These are phyloP conservation scores for Tigriopus japonicus DNA, from an alignment of 1,140 invertebrate species.

Conservation along the genomic window DNA sequence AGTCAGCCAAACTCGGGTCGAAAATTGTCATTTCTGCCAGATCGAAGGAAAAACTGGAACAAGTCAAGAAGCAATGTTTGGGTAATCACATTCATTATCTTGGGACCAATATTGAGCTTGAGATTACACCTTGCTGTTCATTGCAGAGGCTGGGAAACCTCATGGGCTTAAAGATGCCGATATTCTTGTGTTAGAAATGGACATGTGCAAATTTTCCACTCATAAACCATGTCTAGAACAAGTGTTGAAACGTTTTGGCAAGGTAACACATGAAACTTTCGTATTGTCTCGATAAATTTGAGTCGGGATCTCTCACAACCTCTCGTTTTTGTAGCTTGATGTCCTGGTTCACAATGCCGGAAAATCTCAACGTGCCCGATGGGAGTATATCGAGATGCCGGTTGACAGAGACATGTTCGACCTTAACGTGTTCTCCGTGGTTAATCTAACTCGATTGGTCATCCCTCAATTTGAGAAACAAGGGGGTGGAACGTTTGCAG, in stretches of 20 bases:
- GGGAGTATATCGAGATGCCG: conserved; percentile 48
- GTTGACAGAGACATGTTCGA: conserved; percentile 62
- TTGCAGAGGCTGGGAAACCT: conserved; percentile 24
- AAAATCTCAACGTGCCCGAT: conserved; percentile 51
- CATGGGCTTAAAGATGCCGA: conserved; percentile 35
- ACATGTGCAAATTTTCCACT: conserved; percentile 38
- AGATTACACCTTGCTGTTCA: not conserved
- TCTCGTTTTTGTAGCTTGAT: conserved; percentile 36
- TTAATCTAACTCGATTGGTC: conserved; percentile 47
- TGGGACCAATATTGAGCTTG: not conserved
- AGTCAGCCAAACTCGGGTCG: conserved; percentile 44
- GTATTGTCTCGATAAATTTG: conserved; percentile 7
- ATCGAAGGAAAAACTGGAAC: conserved; percentile 43
- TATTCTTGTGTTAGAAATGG: conserved; percentile 47
- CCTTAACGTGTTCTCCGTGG: conserved; percentile 53
- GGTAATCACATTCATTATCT: conserved; percentile 23
- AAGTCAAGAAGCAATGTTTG: conserved; percentile 48
- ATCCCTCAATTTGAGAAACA: conserved; percentile 41
- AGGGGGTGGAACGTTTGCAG: conserved; percentile 43
- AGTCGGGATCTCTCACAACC: not conserved
- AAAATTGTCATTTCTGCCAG: conserved; percentile 57
- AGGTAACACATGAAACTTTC: no score
- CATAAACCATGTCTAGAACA: conserved; percentile 42
- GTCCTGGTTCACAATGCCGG: conserved; percentile 65
- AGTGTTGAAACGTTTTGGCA: conserved; percentile 49